Evolutionary conservation across 2,113 vertebrate genomes (phyloP).

Genomic region (Gobius niger): DNA sequence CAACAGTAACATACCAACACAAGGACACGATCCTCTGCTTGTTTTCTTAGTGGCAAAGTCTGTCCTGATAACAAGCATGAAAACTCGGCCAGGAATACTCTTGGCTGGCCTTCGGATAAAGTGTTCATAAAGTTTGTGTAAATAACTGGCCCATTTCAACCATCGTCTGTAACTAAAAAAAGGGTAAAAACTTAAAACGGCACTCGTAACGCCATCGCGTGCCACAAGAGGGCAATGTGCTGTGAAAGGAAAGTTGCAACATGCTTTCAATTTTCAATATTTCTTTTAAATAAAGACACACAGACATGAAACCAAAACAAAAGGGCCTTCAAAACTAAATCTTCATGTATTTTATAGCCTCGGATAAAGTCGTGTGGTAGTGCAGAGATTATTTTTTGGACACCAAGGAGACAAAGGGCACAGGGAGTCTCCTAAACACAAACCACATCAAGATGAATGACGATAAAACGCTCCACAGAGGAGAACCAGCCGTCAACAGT

Average conservation of each 20-base stretch:
- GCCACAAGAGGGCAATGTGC: conserved; percentile 65
- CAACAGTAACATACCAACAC: conserved; percentile 44
- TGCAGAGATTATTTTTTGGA: conserved; percentile 72
- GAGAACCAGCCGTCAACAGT: conserved; percentile 28
- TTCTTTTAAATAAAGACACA: conserved; percentile 37
- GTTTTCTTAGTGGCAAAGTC: conserved; percentile 34
- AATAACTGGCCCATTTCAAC: conserved; percentile 52
- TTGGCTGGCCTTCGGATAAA: conserved; percentile 27
- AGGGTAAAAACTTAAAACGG: conserved; percentile 37
- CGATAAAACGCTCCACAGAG: conserved; percentile 31
- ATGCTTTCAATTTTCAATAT: conserved; percentile 48
- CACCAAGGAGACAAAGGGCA: conserved; percentile 56
- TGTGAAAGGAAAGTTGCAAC: conserved; percentile 51
- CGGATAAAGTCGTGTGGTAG: conserved; percentile 67
- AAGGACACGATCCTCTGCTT: conserved; percentile 54
- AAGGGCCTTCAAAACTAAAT: conserved; percentile 51
- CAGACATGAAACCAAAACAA: conserved; percentile 51
- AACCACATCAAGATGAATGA: conserved; percentile 47
- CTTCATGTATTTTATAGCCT: conserved; percentile 57
- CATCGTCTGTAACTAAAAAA: conserved; percentile 40
- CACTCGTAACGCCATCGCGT: conserved; percentile 53
- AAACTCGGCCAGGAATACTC: conserved; percentile 1
- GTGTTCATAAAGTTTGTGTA: conserved; percentile 35
- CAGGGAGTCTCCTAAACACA: conserved; percentile 40
- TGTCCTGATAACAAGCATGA: conserved; percentile 40